These are phyloP conservation scores for Neoitamus cyanurus DNA, from an alignment of 2,888 invertebrate species.

Conservation along the genomic window DNA sequence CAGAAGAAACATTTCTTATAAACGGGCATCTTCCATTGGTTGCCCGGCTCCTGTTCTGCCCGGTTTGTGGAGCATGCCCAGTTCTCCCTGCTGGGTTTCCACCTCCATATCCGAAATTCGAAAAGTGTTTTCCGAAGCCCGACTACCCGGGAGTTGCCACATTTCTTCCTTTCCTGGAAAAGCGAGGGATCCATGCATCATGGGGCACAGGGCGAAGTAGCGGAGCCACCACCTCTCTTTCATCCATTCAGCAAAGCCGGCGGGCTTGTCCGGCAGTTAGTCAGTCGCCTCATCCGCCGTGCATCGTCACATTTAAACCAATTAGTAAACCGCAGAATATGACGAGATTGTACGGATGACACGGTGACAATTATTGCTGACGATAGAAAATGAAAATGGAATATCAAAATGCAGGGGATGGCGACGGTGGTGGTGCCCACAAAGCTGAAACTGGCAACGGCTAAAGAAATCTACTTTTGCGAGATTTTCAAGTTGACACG, in stretches of 20 bases:
- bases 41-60: background rate
- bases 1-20: constrained; percentile 14
- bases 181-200: background rate
- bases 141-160: background rate
- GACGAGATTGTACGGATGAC: constrained; percentile 36
- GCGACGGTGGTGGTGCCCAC: background rate
- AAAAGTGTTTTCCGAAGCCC: background rate
- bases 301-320: constrained; percentile 11
- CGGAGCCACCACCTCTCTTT: background rate
- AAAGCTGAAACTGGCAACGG: constrained; percentile 4
- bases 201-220: background rate
- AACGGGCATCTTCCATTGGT: background rate
- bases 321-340: constrained; percentile 34
- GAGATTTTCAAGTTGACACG: constrained; percentile 59
- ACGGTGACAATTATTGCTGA: constrained; percentile 40
- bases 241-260: background rate
- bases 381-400: constrained; percentile 35
- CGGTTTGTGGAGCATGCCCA: constrained; percentile 16
- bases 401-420: background rate
- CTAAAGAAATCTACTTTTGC: constrained; percentile 38
- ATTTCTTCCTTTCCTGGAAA: background rate
- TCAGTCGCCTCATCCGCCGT: background rate
- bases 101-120: constrained; percentile 6
- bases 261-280: background rate
- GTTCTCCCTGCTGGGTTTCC: constrained; percentile 4